A percentile compares a stretch with the other conserved stretches of the same genome.
Evolutionary conservation across 2,888 invertebrate species (phyloP).

Genomic region (Dryococelus australis): DNA sequence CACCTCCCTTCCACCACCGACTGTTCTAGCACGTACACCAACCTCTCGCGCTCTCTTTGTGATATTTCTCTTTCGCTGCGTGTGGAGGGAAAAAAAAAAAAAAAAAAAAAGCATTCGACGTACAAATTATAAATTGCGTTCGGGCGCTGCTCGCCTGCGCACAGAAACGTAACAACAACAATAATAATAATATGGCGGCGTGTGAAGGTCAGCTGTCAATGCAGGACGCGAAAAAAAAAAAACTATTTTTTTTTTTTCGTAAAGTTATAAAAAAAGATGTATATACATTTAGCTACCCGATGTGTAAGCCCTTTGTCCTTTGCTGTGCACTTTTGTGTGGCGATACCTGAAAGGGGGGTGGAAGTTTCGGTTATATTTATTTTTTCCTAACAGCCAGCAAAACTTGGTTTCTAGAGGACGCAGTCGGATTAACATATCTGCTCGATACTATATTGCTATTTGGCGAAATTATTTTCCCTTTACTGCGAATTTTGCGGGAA

Average conservation of each 20-base stretch:
- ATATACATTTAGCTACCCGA: background rate
- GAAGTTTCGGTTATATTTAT: background rate
- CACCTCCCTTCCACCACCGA: background rate
- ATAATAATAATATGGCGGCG: background rate
- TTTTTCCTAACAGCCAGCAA: too few species aligned
- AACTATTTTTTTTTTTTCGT: too few species aligned
- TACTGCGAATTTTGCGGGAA: too few species aligned
- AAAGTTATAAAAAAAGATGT: background rate
- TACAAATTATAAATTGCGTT: conserved; percentile 30
- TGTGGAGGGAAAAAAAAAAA: background rate
- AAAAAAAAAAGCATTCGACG: background rate
- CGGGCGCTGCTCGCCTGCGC: conserved; percentile 16
- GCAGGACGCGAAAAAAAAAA: background rate
- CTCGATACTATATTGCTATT: too few species aligned
- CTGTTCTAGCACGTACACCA: background rate
- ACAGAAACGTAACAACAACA: background rate
- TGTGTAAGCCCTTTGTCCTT: background rate
- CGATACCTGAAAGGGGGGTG: background rate
- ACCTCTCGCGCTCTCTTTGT: background rate
- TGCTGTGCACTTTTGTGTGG: background rate
- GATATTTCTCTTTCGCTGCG: background rate
- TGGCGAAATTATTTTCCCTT: too few species aligned
- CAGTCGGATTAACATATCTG: too few species aligned
- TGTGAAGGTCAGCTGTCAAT: conserved; percentile 16
- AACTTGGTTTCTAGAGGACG: too few species aligned